Base-by-base conservation (phyloP, 2,888 invertebrate genomes). In the Caenorhabditis sulstoni region DNA sequence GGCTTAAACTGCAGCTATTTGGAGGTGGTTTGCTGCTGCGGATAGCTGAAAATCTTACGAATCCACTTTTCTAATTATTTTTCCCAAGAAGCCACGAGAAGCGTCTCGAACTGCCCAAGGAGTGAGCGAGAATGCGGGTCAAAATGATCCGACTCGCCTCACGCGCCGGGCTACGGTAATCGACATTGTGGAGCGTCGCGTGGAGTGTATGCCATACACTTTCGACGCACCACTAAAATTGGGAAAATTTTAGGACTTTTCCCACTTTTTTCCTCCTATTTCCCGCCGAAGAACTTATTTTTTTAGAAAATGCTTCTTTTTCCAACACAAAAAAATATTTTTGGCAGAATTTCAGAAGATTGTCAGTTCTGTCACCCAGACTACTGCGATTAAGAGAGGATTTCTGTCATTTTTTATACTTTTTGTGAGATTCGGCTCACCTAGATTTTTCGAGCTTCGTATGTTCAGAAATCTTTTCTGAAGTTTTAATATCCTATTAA, bases 151-250 rank as follows among this genome's bases (percentile, higher is more conserved):
- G 52, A 35, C 41, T 55, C 55, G 57, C 41, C 79, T 79, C 79
- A 65, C 79, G 74, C 73, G 59, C 44, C 9, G 35, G 53, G 68
- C 81, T 81, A 81, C 81, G 81, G 81, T 81, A 81, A 68, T 45
- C 3, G 18, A 37, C 29, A 50, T 67, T 76, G 16, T 45, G 73
- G 61, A 68, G 81, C 81, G 81, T 77, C 41, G 39, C 29, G 45
- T 37, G 58, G 74, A 75, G 80, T 81, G 81, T 81, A 73, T 68
- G 68, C 58, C 77, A 49, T 68, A 81, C 81, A 81, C 81, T 79
- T 23, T 47, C 49, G 39, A 41, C 68, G 65, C 71, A 59, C 3
- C 52, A 29, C 37, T 18, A 11, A 39, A 53, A 23, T 53, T 44
- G 29, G 14, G 41, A 64, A 55, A 55, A 41, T 73, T 81, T 81